These are phyloP conservation scores for Macrotus californicus DNA, from an alignment of 2,113 vertebrate species.

Conservation along the genomic window DNA sequence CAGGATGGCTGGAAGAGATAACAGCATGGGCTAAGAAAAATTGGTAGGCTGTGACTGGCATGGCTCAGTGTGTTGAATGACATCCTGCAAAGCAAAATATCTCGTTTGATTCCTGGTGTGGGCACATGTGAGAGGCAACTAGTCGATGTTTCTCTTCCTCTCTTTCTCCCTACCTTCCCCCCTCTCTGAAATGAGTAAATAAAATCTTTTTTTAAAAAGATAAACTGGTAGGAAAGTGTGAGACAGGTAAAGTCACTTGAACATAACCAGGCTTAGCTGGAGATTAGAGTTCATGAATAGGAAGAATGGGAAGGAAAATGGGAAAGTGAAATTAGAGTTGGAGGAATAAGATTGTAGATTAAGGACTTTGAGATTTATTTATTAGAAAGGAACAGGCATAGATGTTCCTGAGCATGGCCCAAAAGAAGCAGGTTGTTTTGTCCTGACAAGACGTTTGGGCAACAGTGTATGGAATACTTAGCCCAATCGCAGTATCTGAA, in stretches of 20 bases:
- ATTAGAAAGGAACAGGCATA: not conserved
- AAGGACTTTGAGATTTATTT: not conserved
- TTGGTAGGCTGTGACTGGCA: too few relatives aligned
- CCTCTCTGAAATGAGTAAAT: too few relatives aligned
- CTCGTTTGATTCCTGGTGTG: too few relatives aligned
- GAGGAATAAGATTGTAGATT: not conserved
- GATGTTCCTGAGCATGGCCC: not conserved
- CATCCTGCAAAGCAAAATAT: too few relatives aligned
- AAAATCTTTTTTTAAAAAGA: too few relatives aligned
- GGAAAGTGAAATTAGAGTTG: not conserved
- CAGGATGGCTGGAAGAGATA: not conserved
- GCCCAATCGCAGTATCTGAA: not conserved
- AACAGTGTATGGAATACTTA: not conserved
- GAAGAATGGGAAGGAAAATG: not conserved
- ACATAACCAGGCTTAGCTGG: not conserved
- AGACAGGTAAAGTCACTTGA: not conserved
- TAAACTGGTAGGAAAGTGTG: not conserved
- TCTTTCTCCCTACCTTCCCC: too few relatives aligned
- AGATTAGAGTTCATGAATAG: not conserved
- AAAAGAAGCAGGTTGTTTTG: not conserved
- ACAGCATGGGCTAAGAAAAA: not conserved
- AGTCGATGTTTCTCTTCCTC: too few relatives aligned
- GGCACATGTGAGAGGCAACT: too few relatives aligned
- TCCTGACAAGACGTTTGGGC: not conserved
- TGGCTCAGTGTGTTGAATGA: too few relatives aligned